These are phyloP conservation scores for Nemapogon koenigi DNA, from an alignment of 2,888 invertebrate genomes.

Conservation along the genomic window DNA sequence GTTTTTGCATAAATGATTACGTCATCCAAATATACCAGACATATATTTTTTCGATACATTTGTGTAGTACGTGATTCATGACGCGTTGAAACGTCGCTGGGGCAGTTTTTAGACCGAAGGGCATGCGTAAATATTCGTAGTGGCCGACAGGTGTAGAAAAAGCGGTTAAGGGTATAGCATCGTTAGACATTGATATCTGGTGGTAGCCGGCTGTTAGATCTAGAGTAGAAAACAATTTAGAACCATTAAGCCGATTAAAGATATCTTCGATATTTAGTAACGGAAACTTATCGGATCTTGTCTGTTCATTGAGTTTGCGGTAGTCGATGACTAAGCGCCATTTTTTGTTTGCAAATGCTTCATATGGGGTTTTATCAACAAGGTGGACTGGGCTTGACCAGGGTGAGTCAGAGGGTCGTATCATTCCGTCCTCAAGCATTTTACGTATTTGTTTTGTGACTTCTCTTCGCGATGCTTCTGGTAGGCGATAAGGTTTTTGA, in stretches of 20 bases:
- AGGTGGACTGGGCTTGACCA: slow-evolving; percentile 18
- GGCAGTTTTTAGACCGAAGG: slow-evolving; percentile 8
- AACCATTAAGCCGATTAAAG: slow-evolving; percentile 13
- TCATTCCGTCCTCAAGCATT: slow-evolving; percentile 5
- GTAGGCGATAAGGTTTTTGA: slow-evolving; percentile 1
- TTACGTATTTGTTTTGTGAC: neutral
- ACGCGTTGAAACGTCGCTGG: slow-evolving; percentile 9
- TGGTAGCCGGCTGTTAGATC: slow-evolving; percentile 13
- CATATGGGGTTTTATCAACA: slow-evolving; percentile 16
- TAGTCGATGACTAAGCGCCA: slow-evolving; percentile 14
- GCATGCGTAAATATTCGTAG: slow-evolving; percentile 9
- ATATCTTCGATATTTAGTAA: slow-evolving; percentile 14
- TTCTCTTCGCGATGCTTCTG: neutral
- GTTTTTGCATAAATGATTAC: too few relatives aligned
- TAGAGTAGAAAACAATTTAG: slow-evolving; percentile 14
- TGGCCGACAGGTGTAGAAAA: slow-evolving; percentile 10
- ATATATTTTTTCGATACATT: neutral
- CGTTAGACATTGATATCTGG: slow-evolving; percentile 11
- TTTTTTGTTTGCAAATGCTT: slow-evolving; percentile 16
- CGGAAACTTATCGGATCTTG: slow-evolving; percentile 16
- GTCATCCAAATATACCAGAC: slow-evolving; percentile 7
- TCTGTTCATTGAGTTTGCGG: slow-evolving; percentile 15
- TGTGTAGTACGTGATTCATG: slow-evolving; percentile 8
- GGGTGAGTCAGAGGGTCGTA: slow-evolving; percentile 17
- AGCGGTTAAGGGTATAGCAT: slow-evolving; percentile 2